Conservation (phyloP, 2,797 vertebrate species). For the Brachyalestes nurse region DNA sequence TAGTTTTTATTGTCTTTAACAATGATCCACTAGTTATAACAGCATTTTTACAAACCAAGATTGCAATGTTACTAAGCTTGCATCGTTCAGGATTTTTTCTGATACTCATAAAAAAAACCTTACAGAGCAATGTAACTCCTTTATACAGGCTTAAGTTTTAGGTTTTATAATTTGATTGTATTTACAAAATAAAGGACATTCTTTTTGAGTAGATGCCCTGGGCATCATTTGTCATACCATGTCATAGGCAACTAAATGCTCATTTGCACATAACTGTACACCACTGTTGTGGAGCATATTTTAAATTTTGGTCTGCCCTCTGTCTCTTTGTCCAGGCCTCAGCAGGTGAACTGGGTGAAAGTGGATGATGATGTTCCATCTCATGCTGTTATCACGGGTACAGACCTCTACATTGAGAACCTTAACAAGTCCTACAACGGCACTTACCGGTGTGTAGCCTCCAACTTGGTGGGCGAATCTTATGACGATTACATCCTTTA, state of each 20-base stretch:
- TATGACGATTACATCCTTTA: slow-evolving; percentile 88
- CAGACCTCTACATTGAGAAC: slow-evolving; percentile 86
- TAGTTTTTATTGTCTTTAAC: neutral
- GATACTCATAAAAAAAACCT: neutral
- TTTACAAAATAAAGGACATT: neutral
- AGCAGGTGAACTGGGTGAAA: slow-evolving; percentile 84
- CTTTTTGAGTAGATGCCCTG: neutral
- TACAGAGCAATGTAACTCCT: neutral
- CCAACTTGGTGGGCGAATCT: slow-evolving; percentile 84
- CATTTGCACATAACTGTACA: neutral
- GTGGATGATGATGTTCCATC: slow-evolving; percentile 88
- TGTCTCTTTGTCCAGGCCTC: slow-evolving; percentile 75
- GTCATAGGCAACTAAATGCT: neutral
- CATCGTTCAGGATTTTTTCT: neutral
- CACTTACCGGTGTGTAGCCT: slow-evolving; percentile 87
- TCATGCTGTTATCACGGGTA: slow-evolving; percentile 82
- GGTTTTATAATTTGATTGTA: neutral
- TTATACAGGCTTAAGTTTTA: neutral
- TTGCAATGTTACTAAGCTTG: neutral
- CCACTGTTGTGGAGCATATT: neutral
- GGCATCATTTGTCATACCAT: neutral
- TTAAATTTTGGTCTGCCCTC: neutral
- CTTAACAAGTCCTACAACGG: slow-evolving; percentile 91
- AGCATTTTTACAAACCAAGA: neutral
- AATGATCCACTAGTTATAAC: too few relatives aligned